Evolutionary conservation across 2,113 vertebrate species (phyloP).

Genomic region (Podiceps cristatus): DNA sequence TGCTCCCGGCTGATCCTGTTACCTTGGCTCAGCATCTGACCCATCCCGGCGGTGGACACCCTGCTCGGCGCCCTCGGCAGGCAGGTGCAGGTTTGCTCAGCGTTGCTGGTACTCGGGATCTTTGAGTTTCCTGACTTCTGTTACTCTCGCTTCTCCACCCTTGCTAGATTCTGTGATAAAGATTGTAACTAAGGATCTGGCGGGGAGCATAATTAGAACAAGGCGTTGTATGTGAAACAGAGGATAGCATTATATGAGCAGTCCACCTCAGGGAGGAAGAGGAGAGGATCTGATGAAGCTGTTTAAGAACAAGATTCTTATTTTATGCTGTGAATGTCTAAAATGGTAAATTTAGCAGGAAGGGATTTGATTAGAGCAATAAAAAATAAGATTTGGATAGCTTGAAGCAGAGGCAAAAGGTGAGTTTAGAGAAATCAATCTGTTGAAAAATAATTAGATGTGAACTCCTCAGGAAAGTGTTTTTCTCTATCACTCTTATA

Average conservation of each 20-base stretch:
- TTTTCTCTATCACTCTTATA: neutral
- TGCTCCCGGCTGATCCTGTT: neutral
- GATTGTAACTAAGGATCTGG: neutral
- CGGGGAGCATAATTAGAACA: neutral
- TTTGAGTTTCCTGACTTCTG: neutral
- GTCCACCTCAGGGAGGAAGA: neutral
- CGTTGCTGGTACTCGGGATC: neutral
- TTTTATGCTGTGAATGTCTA: neutral
- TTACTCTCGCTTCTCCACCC: neutral
- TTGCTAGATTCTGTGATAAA: neutral
- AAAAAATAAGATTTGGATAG: neutral
- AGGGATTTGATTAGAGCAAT: neutral
- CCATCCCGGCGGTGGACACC: accelerated
- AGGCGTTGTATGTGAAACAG: neutral
- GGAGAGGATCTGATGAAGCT: neutral
- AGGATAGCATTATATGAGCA: neutral
- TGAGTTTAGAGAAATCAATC: neutral
- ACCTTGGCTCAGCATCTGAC: neutral
- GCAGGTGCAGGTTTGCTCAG: accelerated
- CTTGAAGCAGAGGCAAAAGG: neutral
- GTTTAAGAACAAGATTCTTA: neutral
- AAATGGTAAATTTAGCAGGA: neutral
- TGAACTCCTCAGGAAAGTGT: neutral
- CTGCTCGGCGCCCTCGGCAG: neutral
- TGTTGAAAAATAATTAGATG: neutral